A percentile compares a stretch with the other conserved stretches of the same genome.
These are phyloP conservation scores for Rhinolophus sinicus DNA, from an alignment of 2,113 vertebrate genomes.

Conservation along the genomic window DNA sequence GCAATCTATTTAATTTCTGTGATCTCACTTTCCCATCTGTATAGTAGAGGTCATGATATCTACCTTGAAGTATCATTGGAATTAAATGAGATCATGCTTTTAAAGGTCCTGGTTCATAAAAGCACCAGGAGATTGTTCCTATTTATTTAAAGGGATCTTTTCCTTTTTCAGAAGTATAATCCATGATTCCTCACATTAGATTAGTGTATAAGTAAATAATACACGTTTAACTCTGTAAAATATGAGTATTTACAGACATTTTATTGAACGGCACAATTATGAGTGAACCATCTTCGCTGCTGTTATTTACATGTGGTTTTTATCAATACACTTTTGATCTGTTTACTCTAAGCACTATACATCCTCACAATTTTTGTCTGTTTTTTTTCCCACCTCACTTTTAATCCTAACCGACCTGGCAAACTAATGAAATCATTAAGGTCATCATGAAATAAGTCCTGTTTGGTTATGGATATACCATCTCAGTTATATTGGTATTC, in stretches of 20 bases:
- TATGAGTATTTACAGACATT: slow-evolving; percentile 20
- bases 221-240: background rate
- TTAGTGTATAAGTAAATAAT: background rate
- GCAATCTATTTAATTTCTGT: background rate
- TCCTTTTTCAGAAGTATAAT: background rate
- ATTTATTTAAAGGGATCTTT: background rate
- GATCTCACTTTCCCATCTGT: slow-evolving; percentile 35
- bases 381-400: background rate
- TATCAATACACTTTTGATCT: slow-evolving; percentile 20
- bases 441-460: background rate
- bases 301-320: background rate
- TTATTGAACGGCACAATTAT: background rate
- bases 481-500: background rate
- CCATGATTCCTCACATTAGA: background rate
- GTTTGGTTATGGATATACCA: background rate
- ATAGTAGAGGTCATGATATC: background rate
- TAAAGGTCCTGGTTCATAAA: background rate
- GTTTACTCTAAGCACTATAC: background rate
- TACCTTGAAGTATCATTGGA: background rate
- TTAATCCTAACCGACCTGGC: background rate
- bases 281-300: background rate
- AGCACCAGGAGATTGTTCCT: background rate
- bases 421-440: background rate
- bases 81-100: slow-evolving; percentile 22
- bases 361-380: background rate